These are phyloP conservation scores for Cyanoramphus novaezelandiae DNA, from an alignment of 2,113 vertebrate species.

Conservation along the genomic window DNA sequence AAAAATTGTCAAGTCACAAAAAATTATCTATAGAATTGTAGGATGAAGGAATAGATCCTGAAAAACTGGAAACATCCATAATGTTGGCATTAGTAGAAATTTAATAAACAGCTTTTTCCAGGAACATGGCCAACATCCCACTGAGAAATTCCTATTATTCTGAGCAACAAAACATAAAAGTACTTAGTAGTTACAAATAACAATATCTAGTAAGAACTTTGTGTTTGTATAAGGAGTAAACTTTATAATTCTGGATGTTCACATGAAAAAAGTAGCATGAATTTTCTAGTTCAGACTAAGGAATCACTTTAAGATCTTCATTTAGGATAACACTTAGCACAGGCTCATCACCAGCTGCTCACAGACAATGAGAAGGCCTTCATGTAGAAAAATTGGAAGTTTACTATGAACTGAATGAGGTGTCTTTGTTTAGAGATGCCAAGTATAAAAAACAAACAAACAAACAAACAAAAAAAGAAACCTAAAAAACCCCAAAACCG, in stretches of 20 bases:
- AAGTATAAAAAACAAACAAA: background rate
- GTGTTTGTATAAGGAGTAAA: background rate
- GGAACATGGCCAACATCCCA: background rate
- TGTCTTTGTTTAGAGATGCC: background rate
- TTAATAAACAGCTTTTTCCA: background rate
- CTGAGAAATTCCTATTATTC: background rate
- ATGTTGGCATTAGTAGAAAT: background rate
- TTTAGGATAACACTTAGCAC: background rate
- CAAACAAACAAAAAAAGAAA: background rate
- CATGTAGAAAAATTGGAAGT: background rate
- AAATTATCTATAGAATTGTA: background rate
- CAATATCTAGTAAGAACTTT: background rate
- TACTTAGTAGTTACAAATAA: background rate
- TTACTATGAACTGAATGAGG: background rate
- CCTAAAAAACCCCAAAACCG: background rate
- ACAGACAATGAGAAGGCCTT: background rate
- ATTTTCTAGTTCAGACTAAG: background rate
- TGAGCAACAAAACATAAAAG: background rate
- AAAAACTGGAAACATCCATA: background rate
- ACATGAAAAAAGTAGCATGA: background rate
- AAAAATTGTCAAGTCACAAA: background rate
- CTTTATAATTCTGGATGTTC: background rate
- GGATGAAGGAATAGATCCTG: background rate
- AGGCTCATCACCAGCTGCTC: background rate
- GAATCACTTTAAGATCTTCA: background rate